Base-by-base conservation (phyloP, 2,888 invertebrate species). In the Dasypolia templi region DNA sequence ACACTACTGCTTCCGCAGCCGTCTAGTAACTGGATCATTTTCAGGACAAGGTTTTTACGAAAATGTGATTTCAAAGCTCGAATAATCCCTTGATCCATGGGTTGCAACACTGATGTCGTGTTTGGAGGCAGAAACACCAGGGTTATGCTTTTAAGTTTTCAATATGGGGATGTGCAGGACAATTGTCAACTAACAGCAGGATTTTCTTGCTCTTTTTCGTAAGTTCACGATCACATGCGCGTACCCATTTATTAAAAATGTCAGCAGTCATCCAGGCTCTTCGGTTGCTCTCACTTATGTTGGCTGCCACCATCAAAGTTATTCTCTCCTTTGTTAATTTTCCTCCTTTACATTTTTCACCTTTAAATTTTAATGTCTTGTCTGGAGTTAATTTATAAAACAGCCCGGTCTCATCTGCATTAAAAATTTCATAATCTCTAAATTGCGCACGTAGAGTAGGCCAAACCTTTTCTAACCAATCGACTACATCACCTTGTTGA, bases 281-380 rank as follows among this genome's bases (percentile, higher is more conserved):
- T 35, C 35, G 35, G 5, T 35, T 35, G 35, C 35, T 35, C 35
- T 35, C 86, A 67, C 64, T 82, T 81, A 84, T 86, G 55, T 85
- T 86, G 39, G 85, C 83, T 75, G 86, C 84, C 19, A 87, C 84
- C 78, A 85, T 66, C 19, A 87, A 64, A 26, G 84, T 85, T 66
- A 86, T 67, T 77, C 85, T 62, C 51, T 67, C 74, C 42, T 86
- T 83, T n/a, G 78, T 80, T 19, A 86, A 49, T 68, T 86, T 82
- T 29, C 82, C 84, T 69, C 81, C 82, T 11, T 49, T 29, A 68
- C 84, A 84, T 58, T 82, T 79, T 58, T 83, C 84, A 42, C 78
- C 82, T 85, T 77, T 83, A 67, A 82, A 86, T 73, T 83, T 80
- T 46, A 82, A 77, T 14, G 75, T 81, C 39, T 80, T 79, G 49